Conservation (phyloP, 2,888 invertebrate species). For the Sarcophaga rosellei region DNA sequence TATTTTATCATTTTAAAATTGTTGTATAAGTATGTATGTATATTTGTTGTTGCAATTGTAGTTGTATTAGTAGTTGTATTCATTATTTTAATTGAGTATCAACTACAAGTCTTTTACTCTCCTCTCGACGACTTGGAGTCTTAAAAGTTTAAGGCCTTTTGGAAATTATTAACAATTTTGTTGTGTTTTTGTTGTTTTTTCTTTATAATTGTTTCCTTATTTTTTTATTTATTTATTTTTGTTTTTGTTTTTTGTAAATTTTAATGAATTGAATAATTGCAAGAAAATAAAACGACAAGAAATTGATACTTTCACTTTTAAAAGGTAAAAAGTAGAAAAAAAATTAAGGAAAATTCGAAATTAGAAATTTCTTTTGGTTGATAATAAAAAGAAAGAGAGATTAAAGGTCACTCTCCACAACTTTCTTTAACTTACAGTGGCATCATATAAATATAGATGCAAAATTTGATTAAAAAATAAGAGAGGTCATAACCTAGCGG, state of each 20-base stretch:
- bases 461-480: too few relatives aligned
- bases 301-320: constrained; percentile 27
- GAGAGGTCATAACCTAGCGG: too few relatives aligned
- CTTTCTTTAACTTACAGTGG: too few relatives aligned
- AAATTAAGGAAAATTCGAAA: background rate
- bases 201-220: constrained; percentile 3
- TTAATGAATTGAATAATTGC: constrained; percentile 2
- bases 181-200: background rate
- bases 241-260: constrained; percentile 3
- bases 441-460: too few relatives aligned
- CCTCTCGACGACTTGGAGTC: constrained; percentile 3
- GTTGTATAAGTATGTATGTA: background rate
- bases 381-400: too few relatives aligned
- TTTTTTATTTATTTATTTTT: background rate
- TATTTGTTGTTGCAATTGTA: constrained; percentile 1
- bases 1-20: constrained; percentile 53
- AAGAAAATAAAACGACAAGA: background rate
- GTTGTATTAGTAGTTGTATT: constrained; percentile 20
- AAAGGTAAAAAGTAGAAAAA: background rate
- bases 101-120: constrained; percentile 43
- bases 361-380: too few relatives aligned
- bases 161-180: constrained; percentile 32
- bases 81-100: constrained; percentile 24
- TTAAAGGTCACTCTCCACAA: too few relatives aligned
- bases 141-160: constrained; percentile 56